phyloP scores from a whole-genome alignment of 2,888 invertebrate genomes.

The Drosophila fungiperda region DNA sequence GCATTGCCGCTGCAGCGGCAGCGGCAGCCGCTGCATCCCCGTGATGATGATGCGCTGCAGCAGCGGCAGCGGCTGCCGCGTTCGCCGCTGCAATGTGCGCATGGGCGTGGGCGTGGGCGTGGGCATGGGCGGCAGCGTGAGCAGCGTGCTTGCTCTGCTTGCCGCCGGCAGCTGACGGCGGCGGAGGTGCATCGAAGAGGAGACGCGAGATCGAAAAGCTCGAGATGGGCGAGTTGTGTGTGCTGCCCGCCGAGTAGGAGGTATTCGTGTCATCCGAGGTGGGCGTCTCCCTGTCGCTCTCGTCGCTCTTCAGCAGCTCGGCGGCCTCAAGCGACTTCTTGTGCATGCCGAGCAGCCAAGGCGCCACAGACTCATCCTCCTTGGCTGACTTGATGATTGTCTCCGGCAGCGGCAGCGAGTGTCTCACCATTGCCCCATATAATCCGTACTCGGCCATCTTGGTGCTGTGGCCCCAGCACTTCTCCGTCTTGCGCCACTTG shows the following conservation, averaged over 20 bases:
- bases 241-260: slow-evolving; percentile 85
- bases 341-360: slow-evolving; percentile 99
- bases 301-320: slow-evolving; percentile 94
- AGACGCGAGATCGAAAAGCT: slow-evolving; percentile 84
- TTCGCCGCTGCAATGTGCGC: slow-evolving; percentile 66
- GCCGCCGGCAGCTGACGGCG: slow-evolving; percentile 39
- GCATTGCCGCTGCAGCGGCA: slow-evolving; percentile 51
- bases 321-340: slow-evolving; percentile 99
- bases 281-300: slow-evolving; percentile 88
- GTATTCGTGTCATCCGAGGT: slow-evolving; percentile 88
- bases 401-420: slow-evolving; percentile 98
- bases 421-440: slow-evolving; percentile 99
- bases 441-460: slow-evolving; percentile 99
- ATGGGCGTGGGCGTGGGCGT: slow-evolving; percentile 54
- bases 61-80: slow-evolving; percentile 50
- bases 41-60: slow-evolving; percentile 60
- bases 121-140: slow-evolving; percentile 59
- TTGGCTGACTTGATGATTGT: slow-evolving; percentile 99
- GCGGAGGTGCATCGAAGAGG: slow-evolving; percentile 83
- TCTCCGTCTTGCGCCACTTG: slow-evolving; percentile 99
- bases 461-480: slow-evolving; percentile 99
- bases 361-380: slow-evolving; percentile 98
- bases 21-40: slow-evolving; percentile 55
- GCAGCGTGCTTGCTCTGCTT: slow-evolving; percentile 61
- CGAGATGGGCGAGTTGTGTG: slow-evolving; percentile 85